phyloP scores from a whole-genome alignment of 64 coral and sea anemone genomes.

The Dendronephthya gigantea region DNA sequence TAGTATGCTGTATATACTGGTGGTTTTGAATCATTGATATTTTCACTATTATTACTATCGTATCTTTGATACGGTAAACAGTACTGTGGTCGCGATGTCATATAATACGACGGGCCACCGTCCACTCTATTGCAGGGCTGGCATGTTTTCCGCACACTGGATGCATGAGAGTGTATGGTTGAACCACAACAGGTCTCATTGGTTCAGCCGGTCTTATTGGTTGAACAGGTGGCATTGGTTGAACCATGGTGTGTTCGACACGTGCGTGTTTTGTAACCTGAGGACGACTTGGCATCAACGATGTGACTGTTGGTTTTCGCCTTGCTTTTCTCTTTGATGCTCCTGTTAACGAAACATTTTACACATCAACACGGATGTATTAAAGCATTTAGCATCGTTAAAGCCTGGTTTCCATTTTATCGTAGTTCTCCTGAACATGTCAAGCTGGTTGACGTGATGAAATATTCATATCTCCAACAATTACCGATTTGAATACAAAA shows the following conservation, averaged over 20 bases:
- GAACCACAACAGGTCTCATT: too few species aligned
- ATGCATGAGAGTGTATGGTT: neutral
- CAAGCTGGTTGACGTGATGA: too few species aligned
- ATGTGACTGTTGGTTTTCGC: neutral
- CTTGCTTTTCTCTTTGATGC: neutral
- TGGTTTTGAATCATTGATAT: neutral
- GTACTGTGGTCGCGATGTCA: neutral
- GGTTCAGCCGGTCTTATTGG: too few species aligned
- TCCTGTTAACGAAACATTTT: neutral
- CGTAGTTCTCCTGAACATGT: too few species aligned
- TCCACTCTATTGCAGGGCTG: neutral
- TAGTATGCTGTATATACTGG: neutral
- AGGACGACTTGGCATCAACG: neutral
- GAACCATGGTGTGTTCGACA: too few species aligned
- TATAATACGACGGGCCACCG: neutral
- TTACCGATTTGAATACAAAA: too few species aligned
- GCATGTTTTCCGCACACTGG: neutral
- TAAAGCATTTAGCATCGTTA: too few species aligned
- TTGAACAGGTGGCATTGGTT: too few species aligned
- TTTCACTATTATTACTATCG: neutral
- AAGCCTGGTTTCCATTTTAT: too few species aligned
- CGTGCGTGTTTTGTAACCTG: neutral
- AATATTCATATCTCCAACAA: too few species aligned
- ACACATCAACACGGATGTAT: too few species aligned
- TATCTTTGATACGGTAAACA: neutral